Conservation (phyloP, 53 echinoderm and acorn worm genomes). For the Mesocentrotus franciscanus region DNA sequence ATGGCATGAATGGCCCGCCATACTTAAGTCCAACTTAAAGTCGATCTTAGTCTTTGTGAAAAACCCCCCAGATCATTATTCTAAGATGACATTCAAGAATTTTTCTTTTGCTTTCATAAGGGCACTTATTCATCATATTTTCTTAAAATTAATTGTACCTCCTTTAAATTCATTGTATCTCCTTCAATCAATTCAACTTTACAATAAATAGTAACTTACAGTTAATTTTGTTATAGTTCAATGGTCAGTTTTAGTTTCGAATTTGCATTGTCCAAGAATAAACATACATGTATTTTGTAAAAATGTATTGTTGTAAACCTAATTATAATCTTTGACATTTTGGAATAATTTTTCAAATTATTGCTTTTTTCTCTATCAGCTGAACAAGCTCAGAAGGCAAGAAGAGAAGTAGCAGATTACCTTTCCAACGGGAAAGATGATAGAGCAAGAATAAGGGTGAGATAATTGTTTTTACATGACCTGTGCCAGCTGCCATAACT, state of each 20-base stretch:
- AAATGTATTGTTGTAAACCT: background rate
- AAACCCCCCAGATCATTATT: too few species aligned
- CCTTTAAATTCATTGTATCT: too few species aligned
- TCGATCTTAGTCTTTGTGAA: too few species aligned
- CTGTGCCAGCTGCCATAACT: background rate
- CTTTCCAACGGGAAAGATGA: conserved; percentile 93
- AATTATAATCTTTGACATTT: background rate
- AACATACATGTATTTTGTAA: background rate
- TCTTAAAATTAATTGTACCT: too few species aligned
- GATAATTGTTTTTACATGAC: background rate
- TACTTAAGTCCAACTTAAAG: too few species aligned
- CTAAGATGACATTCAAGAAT: too few species aligned
- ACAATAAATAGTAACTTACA: too few species aligned
- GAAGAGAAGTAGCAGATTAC: conserved; percentile 95
- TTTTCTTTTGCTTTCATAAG: too few species aligned
- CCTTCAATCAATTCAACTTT: too few species aligned
- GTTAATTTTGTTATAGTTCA: background rate
- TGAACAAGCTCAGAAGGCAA: conserved; percentile 92
- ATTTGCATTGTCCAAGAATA: background rate
- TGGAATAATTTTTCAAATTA: background rate
- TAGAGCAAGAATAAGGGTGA: conserved; percentile 94
- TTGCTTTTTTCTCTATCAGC: conserved; percentile 59
- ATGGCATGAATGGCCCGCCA: too few species aligned
- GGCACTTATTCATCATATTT: too few species aligned
- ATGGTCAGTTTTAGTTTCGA: background rate